Base-by-base conservation (phyloP, 2,888 invertebrate genomes). In the Epiblema foenella region DNA sequence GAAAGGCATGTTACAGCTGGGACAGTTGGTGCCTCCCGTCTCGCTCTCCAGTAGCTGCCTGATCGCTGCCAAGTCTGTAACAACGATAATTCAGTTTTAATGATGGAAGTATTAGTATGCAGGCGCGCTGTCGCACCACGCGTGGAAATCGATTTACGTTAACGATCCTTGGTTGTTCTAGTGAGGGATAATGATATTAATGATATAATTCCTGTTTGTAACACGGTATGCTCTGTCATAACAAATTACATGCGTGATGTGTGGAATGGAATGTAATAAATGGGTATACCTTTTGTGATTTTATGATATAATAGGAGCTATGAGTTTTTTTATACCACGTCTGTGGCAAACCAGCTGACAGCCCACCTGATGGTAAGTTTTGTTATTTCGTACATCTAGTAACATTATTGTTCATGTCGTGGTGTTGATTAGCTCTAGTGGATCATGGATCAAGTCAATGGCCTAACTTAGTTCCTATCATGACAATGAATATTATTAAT, bases 1-100 rank as follows among this genome's bases (percentile, higher is more conserved):
- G 94, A 98, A 98, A 80, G 98, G 98, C 96, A 98, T 97, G 90
- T 96, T 96, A 94, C 97, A 97, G 89, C 97, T 97, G 77, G 97
- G 97, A 90, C 97, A 97, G 75, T 94, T 95, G 64, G 95, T 94
- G 75, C 95, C 95, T 70, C 95, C 95, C 71, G 95, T 95, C 88
- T 97, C 97, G 82, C 95, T 95, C 85, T 97, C 97, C 83, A 97
- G 94, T 76, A 97, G 94, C 79, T 97, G 96, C 77, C 97, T 94
- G 83, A 97, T 96, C 78, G 97, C 97, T 80, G 97, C 97, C 87
- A 97, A 94, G 94, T 97, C 97, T 97, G 95, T 12, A 96, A 95
- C 79, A 85, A 85, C 46, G 46, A 46, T 46, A 78, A 75, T 74
- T 71, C 69, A 75, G 69, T 73, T 69, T 68, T 78, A 78, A 73